A percentile compares a stretch with the other conserved stretches of the same genome.
Evolutionary conservation across 2,113 vertebrate genomes (phyloP).

Genomic region (Illadopsis cleaveri): DNA sequence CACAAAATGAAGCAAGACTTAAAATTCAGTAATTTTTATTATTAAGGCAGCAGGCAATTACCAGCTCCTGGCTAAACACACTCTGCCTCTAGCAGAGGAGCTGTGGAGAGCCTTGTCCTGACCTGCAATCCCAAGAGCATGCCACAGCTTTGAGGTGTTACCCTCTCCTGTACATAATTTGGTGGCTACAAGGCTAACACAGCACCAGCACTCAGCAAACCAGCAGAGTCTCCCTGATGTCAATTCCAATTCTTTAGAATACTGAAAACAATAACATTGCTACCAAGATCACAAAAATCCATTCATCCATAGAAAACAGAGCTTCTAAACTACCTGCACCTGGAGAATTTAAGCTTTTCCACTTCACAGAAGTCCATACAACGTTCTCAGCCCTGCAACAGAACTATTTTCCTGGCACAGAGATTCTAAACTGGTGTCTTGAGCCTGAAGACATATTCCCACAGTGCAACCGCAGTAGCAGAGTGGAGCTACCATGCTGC

Average conservation of each 20-base stretch:
- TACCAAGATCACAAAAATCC: neutral
- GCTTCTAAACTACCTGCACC: neutral
- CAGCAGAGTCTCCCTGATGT: neutral
- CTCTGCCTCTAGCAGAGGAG: neutral
- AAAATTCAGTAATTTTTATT: neutral
- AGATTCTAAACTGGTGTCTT: neutral
- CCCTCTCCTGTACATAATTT: neutral
- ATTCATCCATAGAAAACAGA: neutral
- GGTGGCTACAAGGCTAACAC: neutral
- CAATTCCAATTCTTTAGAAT: neutral
- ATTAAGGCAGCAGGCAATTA: neutral
- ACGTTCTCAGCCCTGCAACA: neutral
- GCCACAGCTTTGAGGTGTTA: neutral
- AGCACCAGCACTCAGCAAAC: neutral
- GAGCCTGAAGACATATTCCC: neutral
- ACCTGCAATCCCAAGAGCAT: neutral
- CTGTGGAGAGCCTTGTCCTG: neutral
- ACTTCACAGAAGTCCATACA: neutral
- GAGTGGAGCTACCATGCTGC: fast-evolving
- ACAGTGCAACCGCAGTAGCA: neutral
- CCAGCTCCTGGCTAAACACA: neutral
- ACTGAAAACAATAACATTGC: neutral
- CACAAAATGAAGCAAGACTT: neutral
- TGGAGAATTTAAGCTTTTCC: neutral
- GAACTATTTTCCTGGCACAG: neutral